Base-by-base conservation (phyloP, 2,113 vertebrate species). In the Dissostichus mawsoni region DNA sequence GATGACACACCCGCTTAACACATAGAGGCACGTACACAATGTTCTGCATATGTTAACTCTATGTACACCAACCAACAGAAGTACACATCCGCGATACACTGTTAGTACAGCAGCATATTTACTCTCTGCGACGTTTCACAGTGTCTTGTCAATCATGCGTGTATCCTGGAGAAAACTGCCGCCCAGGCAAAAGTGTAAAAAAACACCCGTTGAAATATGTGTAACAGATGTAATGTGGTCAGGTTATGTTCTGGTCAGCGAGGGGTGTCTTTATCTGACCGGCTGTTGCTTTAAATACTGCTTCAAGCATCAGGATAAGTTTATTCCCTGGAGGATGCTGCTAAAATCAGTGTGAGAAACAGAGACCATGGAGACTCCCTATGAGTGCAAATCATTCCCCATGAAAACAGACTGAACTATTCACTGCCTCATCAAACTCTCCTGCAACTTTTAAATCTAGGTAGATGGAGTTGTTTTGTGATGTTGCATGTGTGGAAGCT, bases 281-380 rank as follows among this genome's bases (percentile, higher is more conserved):
- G 45, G 10, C 57, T 53, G 50, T 41, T 72, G 17, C 69, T 66
- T 20, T 29, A 84, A 79, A 83, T 78, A 87, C 8, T 57, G 58
- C 50, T 65, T 61, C 1, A 11, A 77, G 23, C 16, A 66, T 84
- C 53, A n/a, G 51, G 25, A 13, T 53, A 56, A 69, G 53, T 55
- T 1, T 10, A 51, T 9, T 92, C 90, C 86, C 91, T 55, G 57
- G 89, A 88, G 91, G 84, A 56, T 58, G 78, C 55, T 36, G 83
- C 90, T 92, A 93, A 90, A 92, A 90, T 64, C 84, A 80, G 86
- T 92, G 77, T 92, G 90, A 93, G 90, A 92, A 91, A 84, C 69
- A 0, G 63, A 82, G 83, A 77, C 25, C 69, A 71, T 36, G 76
- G 81, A 85, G 67, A 88, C 50, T 84, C 82, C 58, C 45, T 5